Base-by-base conservation (phyloP, 2,797 vertebrate species). In the Tympanoctomys barrerae region DNA sequence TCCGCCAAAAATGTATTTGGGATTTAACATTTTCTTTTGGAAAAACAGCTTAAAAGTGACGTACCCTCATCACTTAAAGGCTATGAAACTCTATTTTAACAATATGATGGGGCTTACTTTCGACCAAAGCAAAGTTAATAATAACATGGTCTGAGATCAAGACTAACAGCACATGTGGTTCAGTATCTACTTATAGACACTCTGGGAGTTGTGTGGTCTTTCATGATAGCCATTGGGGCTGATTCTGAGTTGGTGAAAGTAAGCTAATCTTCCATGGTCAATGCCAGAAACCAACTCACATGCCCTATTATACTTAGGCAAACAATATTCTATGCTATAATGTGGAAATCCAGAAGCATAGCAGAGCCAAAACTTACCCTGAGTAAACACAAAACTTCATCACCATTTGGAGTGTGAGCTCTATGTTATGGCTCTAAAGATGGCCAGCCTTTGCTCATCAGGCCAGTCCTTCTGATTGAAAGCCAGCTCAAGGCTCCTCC, bases 161-260 rank as follows among this genome's bases (percentile, higher is more conserved):
- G 87, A 91, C 93, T 94, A 80, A 1, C 94, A 97, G 78, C 96
- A 93, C 91, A 92, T 96, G 88, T 6, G 90, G 97, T 94, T 97
- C 89, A 26, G 92, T 86, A 87, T 96, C 94, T 96, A 97, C 94
- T 97, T 97, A 97, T 91, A 94, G 96, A 95, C 84, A 89, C 94
- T 88, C 89, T 82, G 96, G 96, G 97, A 97, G 75, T 96, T 80
- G 85, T 97, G 97, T 94, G 95, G 97, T 97, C 93, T 97, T 97
- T 96, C 57, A 87, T 77, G 96, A 95, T 92, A 80, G 92, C 90
- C 91, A 93, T 0, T 75, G 91, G 93, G 81, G 89, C 92, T 64
- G 90, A 85, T 78, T 96, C 77, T 46, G 86, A 83, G 93, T 87
- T 94, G 94, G 88, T 90, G 91, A 70, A 93, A 96, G 96, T 92